A percentile compares a stretch with the other conserved stretches of the same genome.
Conservation (phyloP, 2,113 vertebrate species). For the Otus sunia region DNA sequence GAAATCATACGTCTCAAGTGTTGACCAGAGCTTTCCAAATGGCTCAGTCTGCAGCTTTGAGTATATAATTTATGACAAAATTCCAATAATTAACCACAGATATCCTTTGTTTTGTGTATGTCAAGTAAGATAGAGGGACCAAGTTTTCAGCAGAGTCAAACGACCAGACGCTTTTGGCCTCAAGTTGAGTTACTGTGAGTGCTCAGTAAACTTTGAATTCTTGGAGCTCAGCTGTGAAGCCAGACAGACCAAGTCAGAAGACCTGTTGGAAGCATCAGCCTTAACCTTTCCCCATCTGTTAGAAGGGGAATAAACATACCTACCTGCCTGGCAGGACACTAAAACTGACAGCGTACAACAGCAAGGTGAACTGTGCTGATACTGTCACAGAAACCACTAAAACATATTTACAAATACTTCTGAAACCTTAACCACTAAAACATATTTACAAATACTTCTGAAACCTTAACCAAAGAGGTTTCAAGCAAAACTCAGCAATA, state of each 20-base stretch:
- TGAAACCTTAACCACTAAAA: background rate
- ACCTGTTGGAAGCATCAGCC: background rate
- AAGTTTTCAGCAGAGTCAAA: background rate
- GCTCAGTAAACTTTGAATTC: background rate
- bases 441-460: background rate
- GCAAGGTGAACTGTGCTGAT: background rate
- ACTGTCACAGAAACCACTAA: background rate
- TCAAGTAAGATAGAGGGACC: background rate
- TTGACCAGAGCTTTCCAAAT: background rate
- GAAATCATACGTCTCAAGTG: background rate
- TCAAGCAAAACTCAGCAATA: background rate
- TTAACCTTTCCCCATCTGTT: background rate
- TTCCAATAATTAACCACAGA: background rate
- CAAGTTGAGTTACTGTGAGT: rapidly evolving
- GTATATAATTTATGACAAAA: background rate
- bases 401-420: background rate
- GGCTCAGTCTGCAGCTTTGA: background rate
- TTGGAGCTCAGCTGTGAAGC: background rate
- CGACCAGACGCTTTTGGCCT: rapidly evolving
- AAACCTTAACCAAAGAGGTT: background rate
- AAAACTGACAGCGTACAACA: rapidly evolving
- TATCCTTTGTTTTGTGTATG: rapidly evolving
- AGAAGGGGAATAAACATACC: background rate
- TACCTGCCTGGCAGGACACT: background rate
- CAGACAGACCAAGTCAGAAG: background rate